Base-by-base conservation (phyloP, 2,888 invertebrate species). In the Chrysotoxum bicinctum region DNA sequence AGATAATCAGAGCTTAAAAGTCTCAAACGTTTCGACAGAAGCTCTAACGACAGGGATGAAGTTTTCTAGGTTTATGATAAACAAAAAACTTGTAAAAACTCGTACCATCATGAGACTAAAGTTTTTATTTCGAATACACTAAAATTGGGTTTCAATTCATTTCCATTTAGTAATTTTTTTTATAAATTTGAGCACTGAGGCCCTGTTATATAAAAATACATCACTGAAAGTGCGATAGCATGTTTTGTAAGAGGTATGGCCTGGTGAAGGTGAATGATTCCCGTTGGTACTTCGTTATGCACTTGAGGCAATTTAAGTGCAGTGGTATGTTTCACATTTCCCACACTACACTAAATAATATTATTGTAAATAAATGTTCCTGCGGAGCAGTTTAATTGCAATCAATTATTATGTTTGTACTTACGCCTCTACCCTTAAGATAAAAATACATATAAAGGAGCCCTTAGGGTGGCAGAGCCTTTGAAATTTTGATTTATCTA, bases 241-340 rank as follows among this genome's bases (percentile, higher is more conserved):
- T 43, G 23, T 58, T 58, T 60, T 40, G 37, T 21, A 60, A 60
- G 10, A 40, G 60, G 26, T 43, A 43, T 40, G 16, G 23, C 10
- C 23, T 26, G 21, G 12, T 60, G 60, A n/a, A 37, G 32, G 45
- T 30, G 16, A 45, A 64, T 12, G 45, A 45, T 7, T 30, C 58
- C 35, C 48, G 16, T 16, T 45, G 69, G 62, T 70, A 58, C 83
- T 70, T 79, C 73, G 74, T 84, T 79, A 75, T 79, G 70, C 79
- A 69, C 83, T 84, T 79, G 64, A 70, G 77, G 82, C 73, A 69
- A 83, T 77, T 83, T 73, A 83, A 77, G 68, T 83, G 72, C 76
- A 52, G 14, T 26, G 54, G 52, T 56, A 69, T 56, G 82, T 48
- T 69, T 26, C 56, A 62, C 50, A 68, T 74, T 45, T n/a, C 60